These are phyloP conservation scores for Cryptophagus acutangulus DNA, from an alignment of 2,888 invertebrate species.

Conservation along the genomic window DNA sequence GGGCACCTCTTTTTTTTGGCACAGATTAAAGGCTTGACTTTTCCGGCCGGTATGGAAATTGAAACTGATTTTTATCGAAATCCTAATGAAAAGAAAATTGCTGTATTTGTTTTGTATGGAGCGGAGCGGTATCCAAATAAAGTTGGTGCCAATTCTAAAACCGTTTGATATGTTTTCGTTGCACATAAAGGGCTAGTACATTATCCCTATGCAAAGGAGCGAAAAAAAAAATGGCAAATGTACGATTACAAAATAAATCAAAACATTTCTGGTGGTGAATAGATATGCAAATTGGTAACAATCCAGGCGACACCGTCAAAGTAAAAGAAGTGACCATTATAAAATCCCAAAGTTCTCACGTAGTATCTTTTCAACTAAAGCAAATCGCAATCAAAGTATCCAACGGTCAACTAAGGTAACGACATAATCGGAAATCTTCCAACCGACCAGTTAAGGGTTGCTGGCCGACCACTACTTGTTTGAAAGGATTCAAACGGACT, in stretches of 20 bases:
- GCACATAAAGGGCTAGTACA: too few species aligned
- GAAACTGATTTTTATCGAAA: too few species aligned
- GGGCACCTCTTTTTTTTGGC: too few species aligned
- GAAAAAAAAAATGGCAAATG: constrained; percentile 1
- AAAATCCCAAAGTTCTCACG: constrained; percentile 39
- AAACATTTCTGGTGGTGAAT: constrained; percentile 46
- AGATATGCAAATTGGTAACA: constrained; percentile 43
- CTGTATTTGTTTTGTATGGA: constrained; percentile 1
- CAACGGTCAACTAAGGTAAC: constrained; percentile 49
- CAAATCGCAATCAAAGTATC: constrained; percentile 39
- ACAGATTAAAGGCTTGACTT: too few species aligned
- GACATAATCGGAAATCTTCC: constrained; percentile 47
- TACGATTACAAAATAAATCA: constrained; percentile 41
- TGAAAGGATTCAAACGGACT: neutral
- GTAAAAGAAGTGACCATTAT: constrained; percentile 1
- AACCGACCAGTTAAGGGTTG: constrained; percentile 27
- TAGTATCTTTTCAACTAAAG: constrained; percentile 26
- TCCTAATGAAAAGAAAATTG: too few species aligned
- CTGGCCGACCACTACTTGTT: neutral
- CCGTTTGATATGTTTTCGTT: constrained; percentile 2
- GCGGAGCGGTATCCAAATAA: neutral
- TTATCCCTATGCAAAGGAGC: too few species aligned
- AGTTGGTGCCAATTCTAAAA: neutral
- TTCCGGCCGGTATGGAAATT: too few species aligned
- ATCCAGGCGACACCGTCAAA: neutral